Conservation (phyloP, 2,888 invertebrate species). For the Sepioteuthis lessoniana region DNA sequence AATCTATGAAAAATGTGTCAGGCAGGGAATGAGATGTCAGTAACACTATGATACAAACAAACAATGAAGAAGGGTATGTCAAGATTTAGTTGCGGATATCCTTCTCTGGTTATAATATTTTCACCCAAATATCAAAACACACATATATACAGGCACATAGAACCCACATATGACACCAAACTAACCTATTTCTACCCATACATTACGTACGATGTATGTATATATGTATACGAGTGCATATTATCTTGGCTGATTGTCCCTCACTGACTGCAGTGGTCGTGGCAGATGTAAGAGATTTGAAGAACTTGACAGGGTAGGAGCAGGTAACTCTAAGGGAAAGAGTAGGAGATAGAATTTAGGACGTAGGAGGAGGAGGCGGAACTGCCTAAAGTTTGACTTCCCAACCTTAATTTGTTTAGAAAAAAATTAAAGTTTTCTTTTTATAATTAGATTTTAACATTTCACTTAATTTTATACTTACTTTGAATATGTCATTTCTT, state of each 20-base stretch:
- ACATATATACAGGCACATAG: not conserved
- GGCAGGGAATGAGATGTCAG: no score
- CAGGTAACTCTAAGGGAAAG: not conserved
- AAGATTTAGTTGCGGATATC: not conserved
- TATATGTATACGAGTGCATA: not conserved
- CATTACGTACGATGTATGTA: not conserved
- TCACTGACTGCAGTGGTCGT: not conserved
- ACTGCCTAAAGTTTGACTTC: not conserved
- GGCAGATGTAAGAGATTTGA: not conserved
- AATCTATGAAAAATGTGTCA: no score
- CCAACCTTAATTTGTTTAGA: no score
- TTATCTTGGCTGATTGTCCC: not conserved
- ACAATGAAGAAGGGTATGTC: not conserved
- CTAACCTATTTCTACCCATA: constrained; percentile 7
- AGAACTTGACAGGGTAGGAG: not conserved
- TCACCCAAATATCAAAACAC: not conserved
- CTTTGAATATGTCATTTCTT: not conserved
- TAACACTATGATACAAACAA: not conserved
- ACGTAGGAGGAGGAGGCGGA: not conserved
- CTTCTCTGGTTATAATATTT: not conserved
- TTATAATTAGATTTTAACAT: no score
- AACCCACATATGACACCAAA: not conserved
- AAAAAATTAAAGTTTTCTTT: no score
- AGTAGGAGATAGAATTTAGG: not conserved
- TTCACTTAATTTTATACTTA: not conserved